phyloP scores from a whole-genome alignment of 2,113 vertebrate species.

The Boulengeromyrus knoepffleri region DNA sequence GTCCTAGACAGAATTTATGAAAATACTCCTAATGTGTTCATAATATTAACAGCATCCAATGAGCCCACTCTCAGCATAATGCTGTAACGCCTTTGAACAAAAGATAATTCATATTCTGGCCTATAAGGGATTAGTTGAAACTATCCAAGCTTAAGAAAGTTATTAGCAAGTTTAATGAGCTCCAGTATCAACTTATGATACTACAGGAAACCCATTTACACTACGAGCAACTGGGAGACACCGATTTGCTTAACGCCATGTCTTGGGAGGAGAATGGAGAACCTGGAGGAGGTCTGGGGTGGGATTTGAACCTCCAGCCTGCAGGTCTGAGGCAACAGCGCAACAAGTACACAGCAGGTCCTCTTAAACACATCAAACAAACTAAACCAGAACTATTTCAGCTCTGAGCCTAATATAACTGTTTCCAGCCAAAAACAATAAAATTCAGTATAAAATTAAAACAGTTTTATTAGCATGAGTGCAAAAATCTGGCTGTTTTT shows the following conservation, averaged over 20 bases:
- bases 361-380: background rate
- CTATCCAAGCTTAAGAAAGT: background rate
- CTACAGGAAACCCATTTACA: background rate
- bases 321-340: background rate
- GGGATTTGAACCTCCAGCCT: background rate
- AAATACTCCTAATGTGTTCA: background rate
- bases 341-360: background rate
- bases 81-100: background rate
- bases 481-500: background rate
- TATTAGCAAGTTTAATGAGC: background rate
- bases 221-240: background rate
- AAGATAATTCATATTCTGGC: background rate
- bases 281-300: background rate
- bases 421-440: background rate
- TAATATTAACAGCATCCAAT: background rate
- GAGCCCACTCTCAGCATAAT: background rate
- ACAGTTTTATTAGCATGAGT: background rate
- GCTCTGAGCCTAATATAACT: background rate
- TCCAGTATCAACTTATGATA: background rate
- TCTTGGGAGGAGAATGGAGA: background rate
- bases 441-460: background rate
- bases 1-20: background rate
- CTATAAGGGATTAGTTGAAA: background rate
- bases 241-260: background rate
- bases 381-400: background rate